Conservation (phyloP, 2,113 vertebrate genomes). For the Prionailurus viverrinus region DNA sequence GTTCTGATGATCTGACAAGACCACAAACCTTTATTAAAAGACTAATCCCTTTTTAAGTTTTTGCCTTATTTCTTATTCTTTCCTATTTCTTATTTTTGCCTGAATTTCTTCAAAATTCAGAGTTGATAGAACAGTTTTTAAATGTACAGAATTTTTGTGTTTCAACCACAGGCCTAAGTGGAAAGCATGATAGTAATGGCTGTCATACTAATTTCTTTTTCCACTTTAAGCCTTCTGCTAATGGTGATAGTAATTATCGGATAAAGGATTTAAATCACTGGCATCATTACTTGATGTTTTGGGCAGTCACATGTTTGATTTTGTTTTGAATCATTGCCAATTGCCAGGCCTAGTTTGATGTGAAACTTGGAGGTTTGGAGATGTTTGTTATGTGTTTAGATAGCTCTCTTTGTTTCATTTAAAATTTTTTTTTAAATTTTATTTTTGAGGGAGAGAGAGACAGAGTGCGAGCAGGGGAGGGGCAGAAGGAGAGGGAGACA, state of each 20-base stretch:
- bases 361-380: neutral
- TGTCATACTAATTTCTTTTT: neutral
- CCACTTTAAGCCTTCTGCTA: neutral
- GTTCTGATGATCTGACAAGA: neutral
- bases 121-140: neutral
- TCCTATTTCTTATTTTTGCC: too few relatives aligned
- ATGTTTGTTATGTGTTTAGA: conserved; percentile 15
- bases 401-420: neutral
- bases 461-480: too few relatives aligned
- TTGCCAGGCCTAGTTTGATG: neutral
- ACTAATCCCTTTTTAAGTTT: neutral
- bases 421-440: neutral
- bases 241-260: neutral
- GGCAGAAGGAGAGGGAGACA: too few relatives aligned
- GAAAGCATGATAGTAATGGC: neutral
- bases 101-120: conserved; percentile 26
- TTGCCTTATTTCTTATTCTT: neutral
- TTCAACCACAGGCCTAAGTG: neutral
- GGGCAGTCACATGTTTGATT: neutral
- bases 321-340: conserved; percentile 35
- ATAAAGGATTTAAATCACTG: neutral
- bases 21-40: neutral
- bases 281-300: neutral
- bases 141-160: neutral
- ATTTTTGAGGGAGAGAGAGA: too few relatives aligned